Base-by-base conservation (phyloP, 2,888 invertebrate genomes). In the Auanema freiburgensis region DNA sequence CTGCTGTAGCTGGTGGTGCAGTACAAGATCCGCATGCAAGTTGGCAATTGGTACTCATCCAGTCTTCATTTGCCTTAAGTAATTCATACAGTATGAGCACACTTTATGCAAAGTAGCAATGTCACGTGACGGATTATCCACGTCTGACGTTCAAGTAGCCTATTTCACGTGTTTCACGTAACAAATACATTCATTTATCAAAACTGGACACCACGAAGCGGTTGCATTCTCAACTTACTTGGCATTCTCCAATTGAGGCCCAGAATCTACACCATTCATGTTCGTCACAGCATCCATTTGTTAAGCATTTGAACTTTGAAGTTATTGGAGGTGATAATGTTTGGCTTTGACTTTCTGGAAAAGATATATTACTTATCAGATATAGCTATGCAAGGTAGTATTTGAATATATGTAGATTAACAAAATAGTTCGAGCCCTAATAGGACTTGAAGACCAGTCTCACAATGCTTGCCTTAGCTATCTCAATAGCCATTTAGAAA, bases 281-380 rank as follows among this genome's bases (percentile, higher is more conserved):
- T 63, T 79, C 78, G 60, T 79, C 79, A 57, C 79, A 79, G 58
- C 79, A 79, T 25, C 78, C 78, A 59, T 78, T 77, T 8, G 77
- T 72, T 8, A 74, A 64, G 54, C 79, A 79, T 54, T 79, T 77
- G 67, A 79, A 79, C n/a, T 69, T 63, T 49, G 67, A 62, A 23
- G 76, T 76, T 50, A 79, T 69, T 21, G 77, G 79, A 12, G 76
- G 74, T 50, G 74, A 74, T 4, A 76, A 57, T 51, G 71, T 69
- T 51, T 76, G 76, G 10, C 69, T 53, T 50, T 61, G 53, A 24
- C 56, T 50, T 40, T 57, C 66, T 69, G 63, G 33, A 59, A 52
- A 33, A 8, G n/a, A n/a, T n/a, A n/a, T n/a, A n/a, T n/a, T n/a
- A n/a, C n/a, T n/a, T n/a, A n/a, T n/a, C n/a, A n/a, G n/a, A n/a